phyloP scores from a whole-genome alignment of 2,113 vertebrate genomes.

The mouse (Mus musculus) region GRCm39 chr6:21803501-21804000 shows the following conservation, averaged over 20 bases:
- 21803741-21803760: neutral
- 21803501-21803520: neutral
- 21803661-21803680: neutral
- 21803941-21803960: constrained; percentile 45
- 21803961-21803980: constrained; percentile 72
- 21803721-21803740: constrained; percentile 19
- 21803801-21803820: constrained; percentile 62
- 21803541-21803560: constrained; percentile 16
- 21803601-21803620: neutral
- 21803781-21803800: constrained; percentile 30
- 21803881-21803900: constrained; percentile 27
- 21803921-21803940: constrained; percentile 63
- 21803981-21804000: constrained; percentile 78
- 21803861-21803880: constrained; percentile 10
- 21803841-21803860: constrained; percentile 58
- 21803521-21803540: constrained; percentile 11
- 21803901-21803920: constrained; percentile 35
- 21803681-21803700: neutral
- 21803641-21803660: constrained; percentile 23
- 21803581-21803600: constrained; percentile 49
- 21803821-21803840: constrained; percentile 68
- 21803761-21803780: constrained; percentile 64
- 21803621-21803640: neutral
- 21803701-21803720: neutral
- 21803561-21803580: constrained; percentile 8